These are phyloP conservation scores for Zaprionus tsacasi DNA, from an alignment of 1,140 invertebrate species.

Conservation along the genomic window DNA sequence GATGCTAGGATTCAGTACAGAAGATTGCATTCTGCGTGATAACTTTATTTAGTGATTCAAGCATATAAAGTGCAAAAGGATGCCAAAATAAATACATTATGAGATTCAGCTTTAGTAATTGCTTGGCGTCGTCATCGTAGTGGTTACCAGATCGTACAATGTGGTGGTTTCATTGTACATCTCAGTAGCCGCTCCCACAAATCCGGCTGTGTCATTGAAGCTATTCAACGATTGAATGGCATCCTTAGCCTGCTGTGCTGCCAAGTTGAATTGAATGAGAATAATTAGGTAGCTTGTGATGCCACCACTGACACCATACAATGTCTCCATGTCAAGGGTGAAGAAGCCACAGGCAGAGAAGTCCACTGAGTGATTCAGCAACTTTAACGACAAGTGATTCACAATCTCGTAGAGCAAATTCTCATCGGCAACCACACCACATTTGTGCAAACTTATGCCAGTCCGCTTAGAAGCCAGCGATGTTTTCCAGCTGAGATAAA, in stretches of 20 bases:
- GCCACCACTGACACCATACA: constrained; percentile 82
- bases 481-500: constrained; percentile 83
- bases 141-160: constrained; percentile 49
- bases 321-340: constrained; percentile 82
- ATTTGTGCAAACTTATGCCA: constrained; percentile 81
- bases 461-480: constrained; percentile 80
- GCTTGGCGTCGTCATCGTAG: constrained; percentile 58
- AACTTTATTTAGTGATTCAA: constrained; percentile 44
- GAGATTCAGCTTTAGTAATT: constrained; percentile 24
- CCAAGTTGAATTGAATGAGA: constrained; percentile 83
- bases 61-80: constrained; percentile 46
- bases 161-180: constrained; percentile 55
- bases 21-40: constrained; percentile 50
- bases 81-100: constrained; percentile 30
- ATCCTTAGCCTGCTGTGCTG: constrained; percentile 81
- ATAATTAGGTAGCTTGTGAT: constrained; percentile 84
- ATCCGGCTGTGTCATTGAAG: constrained; percentile 65
- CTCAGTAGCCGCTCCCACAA: constrained; percentile 63
- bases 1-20: constrained; percentile 56
- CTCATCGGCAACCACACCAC: constrained; percentile 78
- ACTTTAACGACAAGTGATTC: constrained; percentile 81
- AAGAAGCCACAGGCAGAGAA: constrained; percentile 84
- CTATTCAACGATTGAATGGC: constrained; percentile 69
- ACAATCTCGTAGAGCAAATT: constrained; percentile 82
- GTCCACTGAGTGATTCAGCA: constrained; percentile 82